Percentiles rank a stretch among this genome's conserved stretches.
Evolutionary conservation across 1,140 invertebrate genomes (phyloP).

Genomic region (Penaeus chinensis): DNA sequence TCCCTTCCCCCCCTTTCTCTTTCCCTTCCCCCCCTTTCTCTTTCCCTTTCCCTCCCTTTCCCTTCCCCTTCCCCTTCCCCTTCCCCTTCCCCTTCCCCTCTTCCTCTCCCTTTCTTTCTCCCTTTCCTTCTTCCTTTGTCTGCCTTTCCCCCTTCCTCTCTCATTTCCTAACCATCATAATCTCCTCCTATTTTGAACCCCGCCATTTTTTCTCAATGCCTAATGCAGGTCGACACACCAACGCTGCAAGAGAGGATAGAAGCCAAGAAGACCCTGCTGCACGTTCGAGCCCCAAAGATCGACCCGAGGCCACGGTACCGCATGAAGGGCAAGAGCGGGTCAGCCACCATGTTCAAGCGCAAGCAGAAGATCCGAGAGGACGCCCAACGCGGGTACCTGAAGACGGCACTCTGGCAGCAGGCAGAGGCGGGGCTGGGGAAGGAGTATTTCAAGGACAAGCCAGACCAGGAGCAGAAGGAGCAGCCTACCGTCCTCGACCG

Average conservation of each 20-base stretch:
- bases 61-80: too few species aligned
- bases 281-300: conserved; percentile 81
- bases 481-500: not conserved
- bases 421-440: conserved; percentile 23
- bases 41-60: not conserved
- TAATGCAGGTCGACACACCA: conserved; percentile 77
- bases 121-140: too few species aligned
- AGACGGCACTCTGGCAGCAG: conserved; percentile 10
- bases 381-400: conserved; percentile 72
- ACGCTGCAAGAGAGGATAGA: conserved; percentile 84
- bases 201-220: not conserved
- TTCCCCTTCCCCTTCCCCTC: too few species aligned
- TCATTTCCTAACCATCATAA: not conserved
- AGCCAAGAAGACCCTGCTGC: conserved; percentile 79
- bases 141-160: not conserved
- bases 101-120: too few species aligned
- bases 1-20: too few species aligned
- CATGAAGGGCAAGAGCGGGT: conserved; percentile 82
- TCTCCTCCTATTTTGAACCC: not conserved
- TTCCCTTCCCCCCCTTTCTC: not conserved
- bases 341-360: conserved; percentile 78
- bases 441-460: not conserved
- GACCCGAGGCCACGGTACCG: conserved; percentile 81
- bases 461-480: not conserved
- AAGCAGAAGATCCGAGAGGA: conserved; percentile 83